Evolutionary conservation across 2,113 vertebrate species (phyloP).

Genomic region (Pantherophis guttatus): DNA sequence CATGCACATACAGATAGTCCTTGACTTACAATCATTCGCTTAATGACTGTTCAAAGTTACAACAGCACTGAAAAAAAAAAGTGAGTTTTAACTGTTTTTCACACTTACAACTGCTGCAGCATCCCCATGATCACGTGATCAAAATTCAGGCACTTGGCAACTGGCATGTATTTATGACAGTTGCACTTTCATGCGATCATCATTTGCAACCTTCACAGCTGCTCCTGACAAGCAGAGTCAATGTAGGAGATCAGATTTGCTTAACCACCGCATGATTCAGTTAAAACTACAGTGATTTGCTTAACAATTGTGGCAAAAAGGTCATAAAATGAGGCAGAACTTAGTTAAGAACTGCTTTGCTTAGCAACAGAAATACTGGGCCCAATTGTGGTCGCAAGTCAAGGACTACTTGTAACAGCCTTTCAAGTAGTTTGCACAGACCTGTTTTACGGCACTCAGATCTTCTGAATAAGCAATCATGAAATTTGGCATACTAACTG

Average conservation of each 20-base stretch:
- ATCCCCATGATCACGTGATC: background rate
- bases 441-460: background rate
- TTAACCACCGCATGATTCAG: background rate
- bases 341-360: too few species aligned
- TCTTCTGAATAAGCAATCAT: background rate
- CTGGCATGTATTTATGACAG: background rate
- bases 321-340: background rate
- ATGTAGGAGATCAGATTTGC: background rate
- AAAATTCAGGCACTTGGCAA: background rate
- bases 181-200: background rate
- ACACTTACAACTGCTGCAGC: background rate
- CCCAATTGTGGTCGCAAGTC: background rate
- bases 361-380: too few species aligned
- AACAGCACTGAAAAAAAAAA: background rate
- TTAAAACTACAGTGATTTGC: background rate
- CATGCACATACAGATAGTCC: background rate
- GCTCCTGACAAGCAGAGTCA: background rate
- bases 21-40: background rate
- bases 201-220: background rate
- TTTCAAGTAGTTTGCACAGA: background rate
- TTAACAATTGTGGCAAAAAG: background rate
- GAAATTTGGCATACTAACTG: background rate
- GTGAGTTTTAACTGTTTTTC: background rate
- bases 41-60: background rate
- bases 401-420: background rate